phyloP scores from a whole-genome alignment of 2,888 invertebrate species.

The Aproaerema taeniolella region DNA sequence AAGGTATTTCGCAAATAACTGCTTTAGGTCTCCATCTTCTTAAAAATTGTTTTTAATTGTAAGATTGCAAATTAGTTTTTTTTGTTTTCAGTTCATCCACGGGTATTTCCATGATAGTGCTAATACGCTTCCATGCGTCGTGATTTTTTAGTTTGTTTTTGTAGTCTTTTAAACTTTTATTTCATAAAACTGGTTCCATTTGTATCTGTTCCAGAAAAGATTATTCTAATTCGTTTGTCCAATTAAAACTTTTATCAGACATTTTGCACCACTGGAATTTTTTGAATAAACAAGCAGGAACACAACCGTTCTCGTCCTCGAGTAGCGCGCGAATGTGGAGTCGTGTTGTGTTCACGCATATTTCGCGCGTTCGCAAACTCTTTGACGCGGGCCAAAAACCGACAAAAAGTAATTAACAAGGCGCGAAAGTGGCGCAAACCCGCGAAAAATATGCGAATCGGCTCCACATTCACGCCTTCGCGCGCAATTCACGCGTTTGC shows the following conservation, averaged over 20 bases:
- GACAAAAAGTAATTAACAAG: constrained; percentile 5
- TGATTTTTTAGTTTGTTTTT: background rate
- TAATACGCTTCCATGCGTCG: background rate
- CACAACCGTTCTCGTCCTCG: background rate
- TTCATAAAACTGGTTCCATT: background rate
- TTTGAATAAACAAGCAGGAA: too few relatives aligned
- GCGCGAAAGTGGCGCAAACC: background rate
- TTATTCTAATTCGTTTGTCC: background rate
- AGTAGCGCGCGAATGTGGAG: background rate
- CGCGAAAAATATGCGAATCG: background rate
- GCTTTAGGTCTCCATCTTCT: too few relatives aligned
- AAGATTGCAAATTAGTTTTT: background rate
- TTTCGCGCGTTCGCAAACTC: too few relatives aligned
- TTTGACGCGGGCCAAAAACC: background rate
- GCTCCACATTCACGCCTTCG: background rate
- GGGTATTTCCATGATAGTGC: background rate
- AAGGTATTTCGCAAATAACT: too few relatives aligned
- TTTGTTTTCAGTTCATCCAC: background rate
- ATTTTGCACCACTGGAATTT: background rate
- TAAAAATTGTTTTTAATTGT: too few relatives aligned
- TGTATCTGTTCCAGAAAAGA: background rate
- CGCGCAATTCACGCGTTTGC: too few relatives aligned
- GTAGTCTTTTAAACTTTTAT: background rate
- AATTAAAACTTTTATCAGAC: background rate
- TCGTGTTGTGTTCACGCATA: background rate